Base-by-base conservation (phyloP, 1,140 invertebrate genomes). In the Tetramorium parvispinum region DNA sequence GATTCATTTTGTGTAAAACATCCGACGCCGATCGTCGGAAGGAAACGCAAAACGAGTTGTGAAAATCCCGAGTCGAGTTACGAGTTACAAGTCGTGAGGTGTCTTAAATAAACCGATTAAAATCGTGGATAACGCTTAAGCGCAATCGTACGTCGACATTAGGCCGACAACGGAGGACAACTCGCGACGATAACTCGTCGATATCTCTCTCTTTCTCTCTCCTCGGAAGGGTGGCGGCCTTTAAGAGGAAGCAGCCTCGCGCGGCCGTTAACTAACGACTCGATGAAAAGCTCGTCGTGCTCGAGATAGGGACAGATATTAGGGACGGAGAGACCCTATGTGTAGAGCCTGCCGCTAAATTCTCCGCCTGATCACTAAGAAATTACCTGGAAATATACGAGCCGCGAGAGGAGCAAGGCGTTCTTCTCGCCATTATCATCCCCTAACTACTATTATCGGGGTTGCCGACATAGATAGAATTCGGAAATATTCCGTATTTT, bases 281-380 rank as follows among this genome's bases (percentile, higher is more conserved):
- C 94, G 93, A 95, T 95, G 93, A 95, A 95, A 95, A 93, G 91
- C 94, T 95, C 94, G 89, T 95, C 94, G 92, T 59, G 40, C 68
- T 10, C 18, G 7, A 75, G 68, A 83, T 87, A 85, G 81, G 88
- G 61, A 87, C 68, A 85, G 92, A 92, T 91, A 91, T 92, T 91
- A 88, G 88, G 68, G 53, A 57, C 59, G 55, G 24, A 46, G 65
- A 65, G 49, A 76, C 43, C 57, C 53, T 37, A 53, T 65, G 55
- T 43, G 46, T 68, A 70, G 70, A n/a, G 51, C 40, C 32, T 18
- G 46, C 24, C 65, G 81, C 65, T 91, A 89, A 93, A 92, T 92
- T 91, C 87, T 79, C 70, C 43, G 85, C 37, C 85, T 94, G 94
- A 95, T 95, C 87, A 91, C 92, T 89, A 95, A 95, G 92, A 94